A percentile compares a stretch with the other conserved stretches of the same genome.
phyloP scores from a whole-genome alignment of 1,140 invertebrate species.

The Telenomus remus region DNA sequence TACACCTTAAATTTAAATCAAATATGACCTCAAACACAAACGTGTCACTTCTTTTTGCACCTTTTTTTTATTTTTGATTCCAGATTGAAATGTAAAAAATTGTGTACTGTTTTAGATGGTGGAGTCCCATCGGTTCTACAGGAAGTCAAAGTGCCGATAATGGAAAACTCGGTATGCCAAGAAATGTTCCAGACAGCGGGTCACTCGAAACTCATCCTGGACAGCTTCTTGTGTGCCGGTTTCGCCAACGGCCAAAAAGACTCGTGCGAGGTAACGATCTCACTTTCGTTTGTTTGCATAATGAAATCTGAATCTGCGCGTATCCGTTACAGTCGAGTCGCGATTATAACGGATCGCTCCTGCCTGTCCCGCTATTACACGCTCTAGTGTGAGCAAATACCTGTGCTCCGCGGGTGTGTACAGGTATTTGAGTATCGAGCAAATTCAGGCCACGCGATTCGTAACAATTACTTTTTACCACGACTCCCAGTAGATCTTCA shows the following conservation, averaged over 20 bases:
- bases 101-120: too few relatives aligned
- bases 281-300: constrained; percentile 52
- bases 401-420: background rate
- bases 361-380: constrained; percentile 51
- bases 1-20: too few relatives aligned
- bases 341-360: constrained; percentile 58
- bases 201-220: constrained; percentile 89
- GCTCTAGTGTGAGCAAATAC: constrained; percentile 7
- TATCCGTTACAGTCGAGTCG: constrained; percentile 49
- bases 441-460: constrained; percentile 45
- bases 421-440: constrained; percentile 14
- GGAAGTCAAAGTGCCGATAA: constrained; percentile 93
- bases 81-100: too few relatives aligned
- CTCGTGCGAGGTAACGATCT: constrained; percentile 87
- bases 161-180: constrained; percentile 93
- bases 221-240: constrained; percentile 94
- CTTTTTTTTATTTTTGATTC: too few relatives aligned
- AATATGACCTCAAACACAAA: too few relatives aligned
- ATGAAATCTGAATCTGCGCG: constrained; percentile 51
- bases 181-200: constrained; percentile 94
- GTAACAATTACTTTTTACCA: constrained; percentile 45
- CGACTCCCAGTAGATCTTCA: too few relatives aligned
- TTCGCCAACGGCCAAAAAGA: constrained; percentile 94
- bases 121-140: constrained; percentile 91
- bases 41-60: background rate